Base-by-base conservation (phyloP, 2,888 invertebrate genomes). In the Lepidonotus clava region DNA sequence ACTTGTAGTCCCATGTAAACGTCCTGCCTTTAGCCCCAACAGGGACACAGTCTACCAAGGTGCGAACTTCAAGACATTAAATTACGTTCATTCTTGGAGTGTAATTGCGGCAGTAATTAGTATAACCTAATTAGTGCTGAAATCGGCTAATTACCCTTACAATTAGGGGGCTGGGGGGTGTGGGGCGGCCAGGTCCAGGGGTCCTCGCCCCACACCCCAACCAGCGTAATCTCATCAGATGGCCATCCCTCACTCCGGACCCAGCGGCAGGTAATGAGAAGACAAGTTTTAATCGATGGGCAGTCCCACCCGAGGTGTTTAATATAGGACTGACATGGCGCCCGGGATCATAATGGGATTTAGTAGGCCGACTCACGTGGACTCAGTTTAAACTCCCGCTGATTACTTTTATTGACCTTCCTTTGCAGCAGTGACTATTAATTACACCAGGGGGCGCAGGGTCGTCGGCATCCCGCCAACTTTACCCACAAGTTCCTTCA, bases 301-400 rank as follows among this genome's bases (percentile, higher is more conserved):
- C 71, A 11, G n/a, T 4, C 36, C 36, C 71, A 71, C 71, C 71
- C 36, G 11, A 71, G 71, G 71, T 71, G 71, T 71, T 71, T 71
- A 71, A 71, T 71, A 71, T 71, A 71, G 71, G 36, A 71, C 71
- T 71, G 36, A 71, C 71, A 71, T 4, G 11, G 4, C 36, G 71
- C 34, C 8, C 36, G 14, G 71, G 6, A 11, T 71, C n/a, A 14
- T 38, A 71, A 71, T 71, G 71, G 71, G 71, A 71, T 71, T 34
- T 71, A 71, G 71, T 71, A 38, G 71, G 38, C 24, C 28, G 28
- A 32, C 28, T 61, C 61, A 61, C 24, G 61, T 61, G 28, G 61
- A 1, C 28, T 61, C 28, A 61, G 28, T 61, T 61, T 61, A 28
- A 61, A 61, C 28, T n/a, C 61, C 24, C 2, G 24, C 61, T 61